A percentile compares a stretch with the other conserved stretches of the same genome.
Conservation (phyloP, 2,113 vertebrate species). For the Dipodomys spectabilis region DNA sequence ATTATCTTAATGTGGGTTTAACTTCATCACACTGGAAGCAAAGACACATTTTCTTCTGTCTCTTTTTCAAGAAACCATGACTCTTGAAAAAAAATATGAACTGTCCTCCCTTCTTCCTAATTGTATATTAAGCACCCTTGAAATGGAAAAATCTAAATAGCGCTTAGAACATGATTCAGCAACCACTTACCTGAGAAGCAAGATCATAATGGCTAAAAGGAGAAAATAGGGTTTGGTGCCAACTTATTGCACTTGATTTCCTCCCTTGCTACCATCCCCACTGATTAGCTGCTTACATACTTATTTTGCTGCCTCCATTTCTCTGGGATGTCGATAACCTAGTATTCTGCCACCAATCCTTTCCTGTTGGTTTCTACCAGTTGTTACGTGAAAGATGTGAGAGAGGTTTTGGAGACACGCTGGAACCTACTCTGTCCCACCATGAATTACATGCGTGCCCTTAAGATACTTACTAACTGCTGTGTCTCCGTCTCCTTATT, state of each 20-base stretch:
- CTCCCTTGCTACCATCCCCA: not conserved
- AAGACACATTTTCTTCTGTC: not conserved
- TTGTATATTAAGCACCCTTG: not conserved
- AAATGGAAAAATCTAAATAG: not conserved
- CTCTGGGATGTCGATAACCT: not conserved
- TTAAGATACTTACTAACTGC: not conserved
- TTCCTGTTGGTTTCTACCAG: not conserved
- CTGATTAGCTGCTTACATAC: not conserved
- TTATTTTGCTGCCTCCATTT: not conserved
- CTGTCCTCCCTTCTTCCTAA: not conserved
- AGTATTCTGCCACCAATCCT: not conserved
- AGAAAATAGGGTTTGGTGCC: not conserved
- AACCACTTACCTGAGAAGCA: not conserved
- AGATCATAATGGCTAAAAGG: not conserved
- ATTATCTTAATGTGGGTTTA: not conserved
- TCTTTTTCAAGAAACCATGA: not conserved
- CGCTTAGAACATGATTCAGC: not conserved
- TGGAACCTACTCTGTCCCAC: not conserved
- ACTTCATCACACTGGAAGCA: not conserved
- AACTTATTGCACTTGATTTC: not conserved
- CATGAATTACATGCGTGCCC: not conserved
- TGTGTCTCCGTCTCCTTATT: constrained; percentile 4
- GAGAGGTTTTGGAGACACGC: not conserved
- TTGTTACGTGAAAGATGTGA: not conserved
- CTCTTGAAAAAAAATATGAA: constrained; percentile 37